Conservation (phyloP, 2,797 vertebrate genomes). For the Sebastes matsubarae region DNA sequence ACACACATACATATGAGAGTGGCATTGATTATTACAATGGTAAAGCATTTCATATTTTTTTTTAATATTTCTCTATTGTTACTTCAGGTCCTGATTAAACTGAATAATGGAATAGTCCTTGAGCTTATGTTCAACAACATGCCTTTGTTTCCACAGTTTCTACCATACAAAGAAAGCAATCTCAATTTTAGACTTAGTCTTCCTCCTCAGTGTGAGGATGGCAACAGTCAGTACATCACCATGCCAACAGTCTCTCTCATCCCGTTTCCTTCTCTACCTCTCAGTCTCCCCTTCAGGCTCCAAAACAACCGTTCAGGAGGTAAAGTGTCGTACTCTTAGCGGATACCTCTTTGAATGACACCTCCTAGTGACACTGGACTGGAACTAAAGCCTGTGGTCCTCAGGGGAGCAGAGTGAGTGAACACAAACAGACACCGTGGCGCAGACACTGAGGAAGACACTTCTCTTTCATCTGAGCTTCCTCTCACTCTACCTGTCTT, state of each 20-base stretch:
- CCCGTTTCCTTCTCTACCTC: slow-evolving; percentile 6
- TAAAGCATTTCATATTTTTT: background rate
- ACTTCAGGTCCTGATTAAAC: background rate
- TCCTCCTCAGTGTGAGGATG: slow-evolving; percentile 3
- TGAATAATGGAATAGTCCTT: background rate
- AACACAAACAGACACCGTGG: slow-evolving; percentile 10
- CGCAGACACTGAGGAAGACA: slow-evolving; percentile 9
- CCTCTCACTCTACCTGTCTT: background rate
- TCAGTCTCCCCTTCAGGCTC: slow-evolving; percentile 19
- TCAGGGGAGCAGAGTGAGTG: background rate
- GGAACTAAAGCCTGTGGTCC: background rate
- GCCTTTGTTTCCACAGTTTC: background rate
- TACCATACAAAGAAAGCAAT: background rate
- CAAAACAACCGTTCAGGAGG: background rate
- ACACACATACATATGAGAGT: background rate
- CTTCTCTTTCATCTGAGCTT: background rate
- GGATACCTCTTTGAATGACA: slow-evolving; percentile 1
- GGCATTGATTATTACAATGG: background rate
- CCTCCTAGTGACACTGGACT: background rate
- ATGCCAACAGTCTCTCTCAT: slow-evolving; percentile 58
- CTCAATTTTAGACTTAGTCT: background rate
- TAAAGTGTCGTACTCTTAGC: background rate
- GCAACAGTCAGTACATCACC: slow-evolving; percentile 41
- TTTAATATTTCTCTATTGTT: background rate
- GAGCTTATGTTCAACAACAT: background rate